Evolutionary conservation across 2,888 invertebrate genomes (phyloP), one percentile per base, ranked within the genome.

Genomic region (Andrena dorsata): DNA sequence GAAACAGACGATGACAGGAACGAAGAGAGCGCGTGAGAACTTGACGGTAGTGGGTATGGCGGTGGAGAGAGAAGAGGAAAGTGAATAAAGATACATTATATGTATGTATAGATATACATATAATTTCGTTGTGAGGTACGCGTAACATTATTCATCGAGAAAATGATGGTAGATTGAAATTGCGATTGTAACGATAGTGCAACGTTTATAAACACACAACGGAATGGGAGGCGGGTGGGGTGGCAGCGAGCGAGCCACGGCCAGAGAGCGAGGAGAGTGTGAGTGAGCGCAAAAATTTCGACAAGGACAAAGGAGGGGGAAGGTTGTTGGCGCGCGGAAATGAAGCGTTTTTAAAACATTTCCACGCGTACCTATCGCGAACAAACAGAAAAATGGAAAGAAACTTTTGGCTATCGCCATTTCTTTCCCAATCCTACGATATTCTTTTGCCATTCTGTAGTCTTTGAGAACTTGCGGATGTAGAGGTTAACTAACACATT

Each of bases 1-100:
- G 73, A 81, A 73, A 77, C 71, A 58, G 74, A 78, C 56, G 71
- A 81, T 74, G 80, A 81, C 82, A 82, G 75, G 70, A 80, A 74
- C 75, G 77, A 49, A 70, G 82, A 65, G 72, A 68, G 80, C 80
- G 80, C 79, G 79, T 65, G 79, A 76, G 78, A 79, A 79, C 32
- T 64, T 23, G n/a, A 30, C 7, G 66, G 20, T 16, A 26, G 16
- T 20, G 13, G 16, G 16, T 41, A 41, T 47, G 66, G 16, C 10
- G 10, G 13, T 10, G 28, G 7, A 8, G 63, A 23, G 53, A 32
- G 51, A 58, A 30, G 69, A 41, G 13, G 28, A 51, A 41, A 41
- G 28, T 5, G 66, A 41, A 66, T 16, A 41, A 47, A 47, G 58
- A 70, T 49, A 28, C 47, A 41, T 41, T 41, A 47, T 23, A 26